Conservation (phyloP, 2,797 vertebrate genomes). For the Tympanoctomys barrerae region DNA sequence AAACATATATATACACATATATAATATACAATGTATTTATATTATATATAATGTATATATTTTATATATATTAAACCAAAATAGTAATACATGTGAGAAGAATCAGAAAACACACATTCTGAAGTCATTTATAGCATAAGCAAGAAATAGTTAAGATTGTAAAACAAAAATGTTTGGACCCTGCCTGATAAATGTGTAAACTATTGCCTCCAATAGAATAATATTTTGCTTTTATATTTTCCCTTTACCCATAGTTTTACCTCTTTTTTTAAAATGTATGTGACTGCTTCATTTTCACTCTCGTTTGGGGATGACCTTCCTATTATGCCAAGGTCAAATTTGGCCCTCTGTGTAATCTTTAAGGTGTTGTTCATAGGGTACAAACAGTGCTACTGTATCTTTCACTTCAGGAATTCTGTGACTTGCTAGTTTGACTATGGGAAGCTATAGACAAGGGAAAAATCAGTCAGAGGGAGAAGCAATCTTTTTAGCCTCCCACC, state of each 20-base stretch:
- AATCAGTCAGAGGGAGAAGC: not conserved
- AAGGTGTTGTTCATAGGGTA: not conserved
- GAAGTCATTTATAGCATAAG: not conserved
- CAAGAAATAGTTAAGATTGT: not conserved
- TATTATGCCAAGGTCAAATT: not conserved
- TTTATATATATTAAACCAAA: slow-evolving; percentile 1
- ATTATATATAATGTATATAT: no score
- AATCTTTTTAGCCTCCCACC: not conserved
- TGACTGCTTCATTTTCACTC: not conserved
- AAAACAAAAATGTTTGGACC: not conserved
- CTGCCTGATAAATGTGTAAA: not conserved
- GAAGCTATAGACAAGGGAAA: not conserved
- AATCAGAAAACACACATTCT: slow-evolving; percentile 31
- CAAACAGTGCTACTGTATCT: not conserved
- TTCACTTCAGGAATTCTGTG: not conserved
- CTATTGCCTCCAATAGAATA: not conserved
- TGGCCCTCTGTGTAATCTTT: not conserved
- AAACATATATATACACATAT: no score
- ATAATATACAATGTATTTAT: no score
- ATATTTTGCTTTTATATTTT: not conserved
- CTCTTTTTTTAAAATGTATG: not conserved
- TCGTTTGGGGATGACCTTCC: not conserved
- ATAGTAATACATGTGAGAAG: not conserved
- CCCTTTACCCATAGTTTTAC: slow-evolving; percentile 3
- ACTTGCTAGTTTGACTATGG: not conserved